Base-by-base conservation (phyloP, 2,888 invertebrate species). In the Folsomia manolachei region DNA sequence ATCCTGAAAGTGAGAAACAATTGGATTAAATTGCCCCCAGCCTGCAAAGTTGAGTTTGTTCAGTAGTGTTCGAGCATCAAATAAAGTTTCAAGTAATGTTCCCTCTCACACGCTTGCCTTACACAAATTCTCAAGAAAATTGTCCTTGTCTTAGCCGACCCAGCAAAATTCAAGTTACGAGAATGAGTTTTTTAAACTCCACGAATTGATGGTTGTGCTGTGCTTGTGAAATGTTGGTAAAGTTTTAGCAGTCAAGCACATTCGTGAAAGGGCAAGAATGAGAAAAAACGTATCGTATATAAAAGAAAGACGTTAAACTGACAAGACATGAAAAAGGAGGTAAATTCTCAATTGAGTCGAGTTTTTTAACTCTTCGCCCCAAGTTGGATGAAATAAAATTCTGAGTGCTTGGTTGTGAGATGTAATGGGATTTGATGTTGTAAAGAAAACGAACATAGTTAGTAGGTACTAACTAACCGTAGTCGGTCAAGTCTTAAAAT, bases 281-380 rank as follows among this genome's bases (percentile, higher is more conserved):
- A 14, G 7, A 9, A 14, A 39, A 39, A 39, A 39, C 39, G 39
- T 9, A 39, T 39, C n/a, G 39, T 14, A 14, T 39, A 39, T 39
- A 66, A 66, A 66, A 39, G 19, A 52, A 66, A 66, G 65, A 66
- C 65, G 52, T 66, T 51, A 66, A 66, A 51, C 65, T 39, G 65
- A 66, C 65, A 66, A 52, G 65, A 66, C 65, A 66, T 39, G 65
- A 66, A 66, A 66, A 52, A 52, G 65, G 65, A 66, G 65, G 65
- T 39, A 52, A 63, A 63, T 25, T 63, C 63, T 63, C 63, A 63
- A 63, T 63, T 63, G 63, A 63, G 39, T 39, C 39, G 14, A 39
- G 39, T 4, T 39, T 39, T 39, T 39, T 9, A 39, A 14, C 14
- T 14, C 39, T 39, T 4, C 39, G n/a, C 7, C 39, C 39, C 39